Evolutionary conservation across 2,113 vertebrate genomes (phyloP).

Genomic region (Athene cunicularia): DNA sequence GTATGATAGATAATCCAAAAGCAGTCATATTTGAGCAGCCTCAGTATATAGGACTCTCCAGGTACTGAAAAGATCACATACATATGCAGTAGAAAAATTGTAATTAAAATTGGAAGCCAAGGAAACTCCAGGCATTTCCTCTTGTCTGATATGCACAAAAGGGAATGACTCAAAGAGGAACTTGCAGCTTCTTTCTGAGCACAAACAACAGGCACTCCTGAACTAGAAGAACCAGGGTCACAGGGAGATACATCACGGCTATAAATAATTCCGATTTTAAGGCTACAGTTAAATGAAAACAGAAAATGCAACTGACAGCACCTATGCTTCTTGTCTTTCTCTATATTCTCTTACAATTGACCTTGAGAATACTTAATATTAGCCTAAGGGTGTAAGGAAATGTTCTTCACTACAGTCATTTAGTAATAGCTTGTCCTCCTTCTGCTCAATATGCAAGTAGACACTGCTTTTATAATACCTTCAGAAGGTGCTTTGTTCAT

Average conservation of each 20-base stretch:
- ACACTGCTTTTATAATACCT: not conserved
- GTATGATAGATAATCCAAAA: not conserved
- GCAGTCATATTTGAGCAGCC: not conserved
- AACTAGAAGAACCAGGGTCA: conserved; percentile 12
- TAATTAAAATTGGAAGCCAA: not conserved
- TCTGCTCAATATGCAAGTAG: not conserved
- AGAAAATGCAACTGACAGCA: conserved; percentile 48
- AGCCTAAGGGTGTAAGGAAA: conserved; percentile 29
- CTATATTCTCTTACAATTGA: conserved; percentile 49
- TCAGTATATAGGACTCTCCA: not conserved
- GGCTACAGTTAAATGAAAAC: conserved; percentile 38
- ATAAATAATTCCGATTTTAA: conserved; percentile 59
- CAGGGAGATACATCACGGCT: not conserved
- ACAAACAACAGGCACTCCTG: not conserved
- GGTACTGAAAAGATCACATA: not conserved
- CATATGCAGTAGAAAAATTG: not conserved
- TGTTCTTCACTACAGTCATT: not conserved
- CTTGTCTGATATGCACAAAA: not conserved
- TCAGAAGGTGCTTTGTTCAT: not conserved
- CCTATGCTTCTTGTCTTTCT: conserved; percentile 44
- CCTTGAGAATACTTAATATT: conserved; percentile 56
- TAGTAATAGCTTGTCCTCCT: conserved; percentile 39
- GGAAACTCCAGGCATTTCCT: not conserved
- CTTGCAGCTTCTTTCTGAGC: not conserved
- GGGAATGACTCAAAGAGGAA: not conserved